Evolutionary conservation across 1,140 invertebrate genomes (phyloP), one percentile per base, ranked within the genome.

Genomic region (Aphelinus atriplicis): DNA sequence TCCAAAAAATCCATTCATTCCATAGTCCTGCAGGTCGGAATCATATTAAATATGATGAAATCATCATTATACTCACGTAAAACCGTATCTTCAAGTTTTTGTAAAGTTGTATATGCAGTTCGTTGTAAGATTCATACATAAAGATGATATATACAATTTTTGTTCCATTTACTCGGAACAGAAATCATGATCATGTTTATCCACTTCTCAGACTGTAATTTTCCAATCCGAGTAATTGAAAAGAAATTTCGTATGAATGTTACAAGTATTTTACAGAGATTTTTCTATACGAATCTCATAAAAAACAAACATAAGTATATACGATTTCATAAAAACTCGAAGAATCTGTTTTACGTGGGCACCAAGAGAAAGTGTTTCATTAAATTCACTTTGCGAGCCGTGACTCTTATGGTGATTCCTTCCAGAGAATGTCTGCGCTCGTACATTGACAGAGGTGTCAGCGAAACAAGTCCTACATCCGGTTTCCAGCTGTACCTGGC

Each of bases 401-500:
- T 66, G 26, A 68, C 55, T 10, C 55, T 42, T 9, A 68, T n/a
- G 9, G 42, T 46, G 1, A 68, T 68, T 5, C 55, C 55, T 4
- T 68, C n/a, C 1, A 68, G 5, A 5, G 66, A 68, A 55, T 55
- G 48, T 51, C 68, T 9, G 10, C 68, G n/a, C 43, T 61, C 57
- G 57, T 70, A 70, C 1, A 70, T n/a, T 2, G 47, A 7, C 5
- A 42, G 4, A n/a, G 48, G 45, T 7, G 68, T 50, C 26, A 70
- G 10, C 42, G 7, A 9, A 1, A 50, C 50, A 5, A 62, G 42
- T 57, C 43, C 65, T 1, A 10, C 5, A n/a, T 68, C 56, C 5
- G 7, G 7, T n/a, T 58, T 48, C 26, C 50, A 62, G 2, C 5
- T 42, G 1, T 45, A 3, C 9, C 50, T 9, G 45, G 61, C 60